phyloP scores from a whole-genome alignment of 2,113 vertebrate species.

The Lanius collurio region DNA sequence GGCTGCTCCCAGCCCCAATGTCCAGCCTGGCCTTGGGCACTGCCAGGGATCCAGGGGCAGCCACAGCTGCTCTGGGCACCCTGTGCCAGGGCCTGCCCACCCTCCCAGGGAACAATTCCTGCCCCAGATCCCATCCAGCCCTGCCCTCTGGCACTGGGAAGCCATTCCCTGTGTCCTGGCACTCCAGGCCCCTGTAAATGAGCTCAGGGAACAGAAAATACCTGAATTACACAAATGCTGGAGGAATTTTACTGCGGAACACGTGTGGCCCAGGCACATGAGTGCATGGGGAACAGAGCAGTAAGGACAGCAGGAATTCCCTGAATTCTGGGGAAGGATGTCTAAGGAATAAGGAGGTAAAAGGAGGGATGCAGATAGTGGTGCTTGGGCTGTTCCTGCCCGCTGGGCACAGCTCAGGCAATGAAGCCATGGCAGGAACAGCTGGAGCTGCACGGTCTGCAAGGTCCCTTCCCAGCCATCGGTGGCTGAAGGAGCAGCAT shows the following conservation, averaged over 20 bases:
- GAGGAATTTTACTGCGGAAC: too few relatives aligned
- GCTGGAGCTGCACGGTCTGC: neutral
- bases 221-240: fast-evolving
- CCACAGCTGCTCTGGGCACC: neutral
- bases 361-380: fast-evolving
- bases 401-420: neutral
- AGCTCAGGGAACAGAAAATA: neutral
- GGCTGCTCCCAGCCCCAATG: neutral
- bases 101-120: neutral
- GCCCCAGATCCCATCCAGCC: fast-evolving
- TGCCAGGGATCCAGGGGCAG: neutral
- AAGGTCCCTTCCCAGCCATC: neutral
- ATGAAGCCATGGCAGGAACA: neutral
- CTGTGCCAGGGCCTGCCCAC: neutral
- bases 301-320: neutral
- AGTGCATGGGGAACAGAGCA: fast-evolving
- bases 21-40: neutral
- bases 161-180: neutral
- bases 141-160: neutral
- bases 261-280: fast-evolving
- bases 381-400: neutral
- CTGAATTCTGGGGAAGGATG: fast-evolving
- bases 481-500: neutral
- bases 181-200: neutral
- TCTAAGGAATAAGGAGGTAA: fast-evolving